Evolutionary conservation across 2,888 invertebrate species (phyloP).

Genomic region (Ormyrus nitidulus): DNA sequence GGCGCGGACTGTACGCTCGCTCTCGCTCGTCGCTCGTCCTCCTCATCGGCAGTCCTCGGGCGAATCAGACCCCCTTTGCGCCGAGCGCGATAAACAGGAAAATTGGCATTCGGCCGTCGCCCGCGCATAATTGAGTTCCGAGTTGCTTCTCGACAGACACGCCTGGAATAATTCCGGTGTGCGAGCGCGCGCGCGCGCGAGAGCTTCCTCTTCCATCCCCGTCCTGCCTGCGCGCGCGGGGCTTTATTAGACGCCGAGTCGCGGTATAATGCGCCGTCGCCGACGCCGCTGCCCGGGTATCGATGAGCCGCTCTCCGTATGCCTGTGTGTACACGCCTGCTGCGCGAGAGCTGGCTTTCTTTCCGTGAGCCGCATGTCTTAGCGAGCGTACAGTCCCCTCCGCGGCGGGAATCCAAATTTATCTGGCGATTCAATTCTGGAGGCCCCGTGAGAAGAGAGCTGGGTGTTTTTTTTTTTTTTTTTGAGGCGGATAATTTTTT

Average conservation of each 20-base stretch:
- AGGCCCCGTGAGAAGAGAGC: no score
- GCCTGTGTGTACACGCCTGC: no score
- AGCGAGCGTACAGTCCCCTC: no score
- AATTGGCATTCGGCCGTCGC: conserved; percentile 72
- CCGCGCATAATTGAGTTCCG: conserved; percentile 73
- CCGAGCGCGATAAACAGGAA: conserved; percentile 58
- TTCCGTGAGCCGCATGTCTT: no score
- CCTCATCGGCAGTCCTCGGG: conserved; percentile 59
- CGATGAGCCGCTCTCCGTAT: no score
- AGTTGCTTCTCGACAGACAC: conserved; percentile 65
- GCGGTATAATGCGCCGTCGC: conserved; percentile 26
- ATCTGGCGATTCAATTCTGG: no score
- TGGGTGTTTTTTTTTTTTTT: no score
- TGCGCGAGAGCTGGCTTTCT: no score
- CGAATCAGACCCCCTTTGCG: conserved; percentile 61
- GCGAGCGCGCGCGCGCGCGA: conserved; percentile 28
- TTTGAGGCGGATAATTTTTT: no score
- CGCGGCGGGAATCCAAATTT: no score
- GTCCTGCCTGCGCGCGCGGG: no score
- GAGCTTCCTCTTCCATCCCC: background rate
- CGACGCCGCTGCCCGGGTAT: no score
- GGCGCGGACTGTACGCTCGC: background rate
- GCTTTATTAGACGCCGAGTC: conserved; percentile 29
- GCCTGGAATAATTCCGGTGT: conserved; percentile 69
- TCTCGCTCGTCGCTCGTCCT: background rate